Evolutionary conservation across 1,140 invertebrate species (phyloP), one percentile per base, ranked within the genome.

Genomic region (Daktulosphaira vitifoliae): DNA sequence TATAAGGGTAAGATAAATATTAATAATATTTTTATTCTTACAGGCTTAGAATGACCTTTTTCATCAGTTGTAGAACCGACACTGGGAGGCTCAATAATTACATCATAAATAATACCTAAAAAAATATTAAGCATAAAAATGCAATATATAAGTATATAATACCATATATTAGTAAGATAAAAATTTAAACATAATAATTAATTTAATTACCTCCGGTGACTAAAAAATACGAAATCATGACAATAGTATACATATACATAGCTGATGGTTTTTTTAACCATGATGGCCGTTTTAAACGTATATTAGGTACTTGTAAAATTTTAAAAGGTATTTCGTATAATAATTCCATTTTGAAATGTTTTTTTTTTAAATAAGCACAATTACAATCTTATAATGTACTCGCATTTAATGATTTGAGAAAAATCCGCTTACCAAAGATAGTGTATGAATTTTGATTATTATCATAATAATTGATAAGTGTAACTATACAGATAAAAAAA

Each of bases 21-120:
- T n/a, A n/a, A 7, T 37, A 37, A 37, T 7, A 26, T 38, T 26
- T 46, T 39, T 38, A 69, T 62, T 77, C 77, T 81, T 79, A 87
- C 92, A 0, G 94, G 94, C 71, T 90, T 83, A 3, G 89, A 92
- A 75, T 97, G 91, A 15, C 95, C 95, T 78, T 92, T 86, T 76
- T 97, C 94, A 78, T 98, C 95, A 39, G 94, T 96, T 7, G 94
- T 97, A 3, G 92, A 95, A 50, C 96, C 95, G 68, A 98, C 92
- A 76, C 92, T 94, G 0, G 95, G 95, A 38, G 96, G 95, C 76
- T 98, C 96, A 50, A 97, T 92, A 74, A 98, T 98, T 0, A 98
- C 92, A 79, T 98, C 94, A 78, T 98, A 98, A 71, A 98, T 98
- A 37, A 98, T 93, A 67, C 94, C 94, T 97, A 74, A 48, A 42